phyloP scores from a whole-genome alignment of 2,113 vertebrate genomes.

The Rhinopomastus cyanomelas region DNA sequence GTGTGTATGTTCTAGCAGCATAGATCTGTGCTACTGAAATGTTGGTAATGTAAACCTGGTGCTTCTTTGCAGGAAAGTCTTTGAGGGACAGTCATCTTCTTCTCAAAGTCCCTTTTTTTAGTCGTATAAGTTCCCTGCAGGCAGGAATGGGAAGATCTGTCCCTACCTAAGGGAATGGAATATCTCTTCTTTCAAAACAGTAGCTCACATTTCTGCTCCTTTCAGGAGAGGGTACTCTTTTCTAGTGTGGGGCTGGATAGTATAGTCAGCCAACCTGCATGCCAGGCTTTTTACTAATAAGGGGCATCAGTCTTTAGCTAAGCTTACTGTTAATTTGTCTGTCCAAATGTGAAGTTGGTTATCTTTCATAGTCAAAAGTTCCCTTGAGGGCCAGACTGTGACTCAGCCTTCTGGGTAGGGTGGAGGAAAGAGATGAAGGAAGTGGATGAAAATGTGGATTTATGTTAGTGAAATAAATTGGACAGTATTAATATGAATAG shows the following conservation, averaged over 20 bases:
- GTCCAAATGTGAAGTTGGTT: slow-evolving; percentile 29
- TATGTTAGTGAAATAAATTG: slow-evolving; percentile 36
- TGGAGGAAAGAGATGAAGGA: slow-evolving; percentile 58
- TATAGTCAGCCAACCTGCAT: not conserved
- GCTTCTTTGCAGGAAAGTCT: not conserved
- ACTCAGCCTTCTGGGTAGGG: slow-evolving; percentile 40
- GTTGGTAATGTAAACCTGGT: not conserved
- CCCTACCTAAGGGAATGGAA: not conserved
- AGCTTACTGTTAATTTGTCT: slow-evolving; percentile 31
- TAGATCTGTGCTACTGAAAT: not conserved
- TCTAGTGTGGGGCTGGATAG: not conserved
- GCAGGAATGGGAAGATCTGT: not conserved
- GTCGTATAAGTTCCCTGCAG: not conserved
- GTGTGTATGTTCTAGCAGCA: not conserved
- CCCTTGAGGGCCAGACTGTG: slow-evolving; percentile 41
- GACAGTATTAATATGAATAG: not conserved
- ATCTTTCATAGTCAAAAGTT: slow-evolving; percentile 49
- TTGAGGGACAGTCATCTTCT: not conserved
- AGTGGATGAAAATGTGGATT: slow-evolving; percentile 44
- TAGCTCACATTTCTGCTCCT: not conserved
- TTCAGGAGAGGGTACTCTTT: not conserved
- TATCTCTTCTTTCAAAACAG: not conserved
- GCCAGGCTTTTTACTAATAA: slow-evolving; percentile 37
- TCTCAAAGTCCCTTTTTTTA: not conserved
- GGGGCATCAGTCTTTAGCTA: not conserved